Evolutionary conservation across 2,113 vertebrate species (phyloP).

Genomic region (Climacteris rufus): DNA sequence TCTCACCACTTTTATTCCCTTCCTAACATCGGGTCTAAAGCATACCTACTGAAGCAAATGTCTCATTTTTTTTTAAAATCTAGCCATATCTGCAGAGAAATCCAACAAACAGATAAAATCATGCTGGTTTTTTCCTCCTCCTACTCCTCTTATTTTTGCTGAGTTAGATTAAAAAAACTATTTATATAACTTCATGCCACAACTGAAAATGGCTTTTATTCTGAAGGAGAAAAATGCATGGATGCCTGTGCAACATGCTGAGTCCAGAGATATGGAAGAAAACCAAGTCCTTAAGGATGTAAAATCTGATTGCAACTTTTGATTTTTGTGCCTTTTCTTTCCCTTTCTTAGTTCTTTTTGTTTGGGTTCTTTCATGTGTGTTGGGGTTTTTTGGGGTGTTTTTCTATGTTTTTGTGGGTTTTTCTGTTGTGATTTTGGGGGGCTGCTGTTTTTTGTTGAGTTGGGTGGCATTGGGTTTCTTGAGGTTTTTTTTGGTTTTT

Average conservation of each 20-base stretch:
- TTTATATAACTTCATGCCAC: not conserved
- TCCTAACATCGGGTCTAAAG: not conserved
- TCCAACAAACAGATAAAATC: not conserved
- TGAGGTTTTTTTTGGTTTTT: not conserved
- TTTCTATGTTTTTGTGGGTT: not conserved
- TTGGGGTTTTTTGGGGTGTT: fast-evolving
- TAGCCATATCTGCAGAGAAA: not conserved
- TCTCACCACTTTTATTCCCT: not conserved
- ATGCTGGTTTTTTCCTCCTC: not conserved
- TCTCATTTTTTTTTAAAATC: not conserved
- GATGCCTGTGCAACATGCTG: not conserved
- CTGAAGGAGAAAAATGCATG: not conserved
- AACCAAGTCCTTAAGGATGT: not conserved
- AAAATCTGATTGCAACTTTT: not conserved
- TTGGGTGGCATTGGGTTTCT: not conserved
- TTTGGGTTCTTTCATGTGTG: not conserved
- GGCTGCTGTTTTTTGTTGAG: not conserved
- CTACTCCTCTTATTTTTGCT: not conserved
- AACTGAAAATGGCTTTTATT: not conserved
- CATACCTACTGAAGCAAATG: not conserved
- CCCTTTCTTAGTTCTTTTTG: not conserved
- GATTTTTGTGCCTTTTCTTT: not conserved
- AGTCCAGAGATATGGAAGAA: not conserved
- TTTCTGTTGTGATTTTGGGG: not conserved
- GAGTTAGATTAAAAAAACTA: not conserved